These are phyloP conservation scores for Teinopalpus imperialis DNA, from an alignment of 2,888 invertebrate genomes.

Conservation along the genomic window DNA sequence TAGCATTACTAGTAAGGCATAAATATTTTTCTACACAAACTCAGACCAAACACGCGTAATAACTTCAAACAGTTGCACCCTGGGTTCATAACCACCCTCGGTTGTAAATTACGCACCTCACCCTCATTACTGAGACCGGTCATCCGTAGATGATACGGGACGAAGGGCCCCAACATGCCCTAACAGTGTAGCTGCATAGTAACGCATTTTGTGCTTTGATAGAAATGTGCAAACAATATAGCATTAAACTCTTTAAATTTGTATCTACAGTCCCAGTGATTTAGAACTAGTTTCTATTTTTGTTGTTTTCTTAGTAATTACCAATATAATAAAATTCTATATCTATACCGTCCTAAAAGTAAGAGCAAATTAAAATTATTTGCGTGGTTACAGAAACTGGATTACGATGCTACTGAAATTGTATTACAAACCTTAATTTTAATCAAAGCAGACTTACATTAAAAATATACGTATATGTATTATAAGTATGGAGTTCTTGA, in stretches of 20 bases:
- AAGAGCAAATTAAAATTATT: no score
- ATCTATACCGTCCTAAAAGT: no score
- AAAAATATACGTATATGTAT: no score
- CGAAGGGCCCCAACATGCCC: conserved; percentile 28
- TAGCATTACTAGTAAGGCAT: conserved; percentile 24
- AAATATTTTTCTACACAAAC: conserved; percentile 34
- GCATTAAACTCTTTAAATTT: neutral
- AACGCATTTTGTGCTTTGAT: conserved; percentile 29
- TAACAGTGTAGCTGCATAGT: conserved; percentile 28
- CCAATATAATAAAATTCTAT: no score
- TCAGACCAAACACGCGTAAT: conserved; percentile 63
- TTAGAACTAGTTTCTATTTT: no score
- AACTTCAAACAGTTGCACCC: conserved; percentile 75
- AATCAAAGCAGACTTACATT: no score
- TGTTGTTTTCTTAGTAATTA: no score
- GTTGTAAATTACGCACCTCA: conserved; percentile 69
- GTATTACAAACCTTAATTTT: no score
- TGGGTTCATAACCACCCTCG: conserved; percentile 53
- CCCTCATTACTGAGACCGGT: conserved; percentile 72
- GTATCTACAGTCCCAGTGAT: no score
- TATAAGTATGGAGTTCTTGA: no score
- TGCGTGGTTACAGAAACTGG: no score
- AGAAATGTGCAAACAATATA: conserved; percentile 16
- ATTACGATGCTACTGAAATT: no score
- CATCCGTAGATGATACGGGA: conserved; percentile 64